A percentile compares a stretch with the other conserved stretches of the same genome.
Conservation (phyloP, 2,888 invertebrate genomes). For the Hermaeophaga mercurialis region DNA sequence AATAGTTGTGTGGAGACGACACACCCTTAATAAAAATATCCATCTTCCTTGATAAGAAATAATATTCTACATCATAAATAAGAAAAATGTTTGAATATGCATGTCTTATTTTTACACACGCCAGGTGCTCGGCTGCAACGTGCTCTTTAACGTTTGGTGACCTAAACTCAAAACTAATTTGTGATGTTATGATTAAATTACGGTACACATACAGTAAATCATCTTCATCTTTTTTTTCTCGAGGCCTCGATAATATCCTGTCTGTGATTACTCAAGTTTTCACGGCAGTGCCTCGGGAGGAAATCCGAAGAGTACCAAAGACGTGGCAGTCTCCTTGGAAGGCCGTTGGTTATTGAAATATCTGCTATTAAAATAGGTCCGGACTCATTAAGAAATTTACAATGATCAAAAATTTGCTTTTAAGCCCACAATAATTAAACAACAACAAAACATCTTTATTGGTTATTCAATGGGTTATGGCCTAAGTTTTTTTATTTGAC, state of each 20-base stretch:
- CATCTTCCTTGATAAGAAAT: no score
- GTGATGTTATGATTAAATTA: constrained; percentile 13
- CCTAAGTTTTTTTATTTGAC: no score
- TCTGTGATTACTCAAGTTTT: constrained; percentile 20
- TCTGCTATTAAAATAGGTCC: constrained; percentile 14
- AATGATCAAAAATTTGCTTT: no score
- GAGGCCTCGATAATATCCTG: constrained; percentile 8
- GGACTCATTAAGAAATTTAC: no score
- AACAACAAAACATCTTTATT: no score
- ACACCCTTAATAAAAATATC: no score
- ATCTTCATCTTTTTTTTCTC: constrained; percentile 7
- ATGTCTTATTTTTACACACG: neutral
- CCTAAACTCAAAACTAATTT: constrained; percentile 10
- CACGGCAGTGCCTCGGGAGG: constrained; percentile 16
- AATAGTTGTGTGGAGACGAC: no score
- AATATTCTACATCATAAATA: no score
- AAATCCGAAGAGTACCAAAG: constrained; percentile 12
- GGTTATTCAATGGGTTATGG: no score
- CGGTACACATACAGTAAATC: constrained; percentile 11
- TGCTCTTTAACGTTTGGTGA: constrained; percentile 5
- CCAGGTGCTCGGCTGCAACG: neutral
- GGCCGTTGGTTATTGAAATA: constrained; percentile 34
- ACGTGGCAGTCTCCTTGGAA: constrained; percentile 16
- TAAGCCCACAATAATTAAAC: no score
- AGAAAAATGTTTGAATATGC: no score